These are phyloP conservation scores for Aproaerema taeniolella DNA, from an alignment of 2,888 invertebrate genomes.

Conservation along the genomic window DNA sequence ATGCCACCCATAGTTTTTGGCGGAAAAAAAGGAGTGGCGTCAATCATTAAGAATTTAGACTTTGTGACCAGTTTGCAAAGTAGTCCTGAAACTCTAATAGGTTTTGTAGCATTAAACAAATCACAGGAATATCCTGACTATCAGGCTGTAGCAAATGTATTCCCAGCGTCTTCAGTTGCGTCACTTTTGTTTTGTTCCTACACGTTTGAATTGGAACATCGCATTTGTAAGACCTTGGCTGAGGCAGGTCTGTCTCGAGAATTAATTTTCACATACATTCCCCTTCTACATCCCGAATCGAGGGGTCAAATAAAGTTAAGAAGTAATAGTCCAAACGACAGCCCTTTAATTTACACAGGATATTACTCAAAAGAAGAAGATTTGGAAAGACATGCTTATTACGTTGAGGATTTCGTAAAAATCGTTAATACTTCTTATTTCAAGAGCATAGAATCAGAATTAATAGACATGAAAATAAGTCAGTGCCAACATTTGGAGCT, in stretches of 20 bases:
- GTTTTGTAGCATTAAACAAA: constrained; percentile 37
- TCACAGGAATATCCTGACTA: constrained; percentile 43
- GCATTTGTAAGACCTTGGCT: constrained; percentile 28
- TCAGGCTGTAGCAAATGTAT: constrained; percentile 31
- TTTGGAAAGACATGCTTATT: constrained; percentile 27
- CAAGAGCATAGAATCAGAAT: constrained; percentile 20
- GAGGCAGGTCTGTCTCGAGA: constrained; percentile 24
- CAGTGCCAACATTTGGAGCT: constrained; percentile 29
- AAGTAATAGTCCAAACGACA: constrained; percentile 33
- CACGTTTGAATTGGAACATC: constrained; percentile 30
- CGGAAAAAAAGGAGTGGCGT: constrained; percentile 21
- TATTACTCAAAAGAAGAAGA: constrained; percentile 34
- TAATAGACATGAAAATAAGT: constrained; percentile 66
- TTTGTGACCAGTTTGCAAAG: constrained; percentile 27
- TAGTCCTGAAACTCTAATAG: constrained; percentile 39
- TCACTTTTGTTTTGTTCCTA: constrained; percentile 30
- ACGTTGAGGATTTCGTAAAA: constrained; percentile 26
- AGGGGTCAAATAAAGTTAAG: constrained; percentile 37
- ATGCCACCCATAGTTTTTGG: constrained; percentile 32
- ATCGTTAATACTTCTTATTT: constrained; percentile 29
- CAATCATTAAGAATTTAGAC: constrained; percentile 28
- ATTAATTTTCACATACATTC: constrained; percentile 25
- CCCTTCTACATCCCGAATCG: constrained; percentile 35
- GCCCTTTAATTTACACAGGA: constrained; percentile 32
- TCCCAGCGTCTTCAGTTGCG: constrained; percentile 28